Evolutionary conservation across 2,888 invertebrate species (phyloP), one percentile per base, ranked within the genome.

Genomic region (Trachelus troglodyta): DNA sequence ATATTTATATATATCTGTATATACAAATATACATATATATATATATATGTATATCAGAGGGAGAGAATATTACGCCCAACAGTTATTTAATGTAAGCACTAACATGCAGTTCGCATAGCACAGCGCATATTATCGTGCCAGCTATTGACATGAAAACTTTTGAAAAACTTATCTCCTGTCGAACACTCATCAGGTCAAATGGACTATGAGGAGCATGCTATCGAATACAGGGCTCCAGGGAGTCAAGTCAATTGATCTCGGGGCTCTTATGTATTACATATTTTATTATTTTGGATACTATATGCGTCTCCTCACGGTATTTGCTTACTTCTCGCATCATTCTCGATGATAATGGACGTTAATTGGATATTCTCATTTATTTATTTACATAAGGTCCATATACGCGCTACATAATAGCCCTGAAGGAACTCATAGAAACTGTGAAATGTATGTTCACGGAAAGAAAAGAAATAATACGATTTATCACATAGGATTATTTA

Each of bases 381-480:
- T 78, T 76, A n/a, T 56, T 6, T 56, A 56, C 23, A 23, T 56
- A 56, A 56, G 56, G 23, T 56, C 56, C 23, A 9, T 56, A 4
- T 23, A 23, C 23, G 9, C 31, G 71, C 30, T 34, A 73, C 89
- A 88, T 88, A 89, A 90, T 87, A 89, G 88, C 89, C 87, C 88
- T 85, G 87, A 89, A 81, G 81, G 85, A 86, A 85, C 86, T 79
- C 84, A 85, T 85, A 89, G 89, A 90, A 90, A 90, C 89, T 90
- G 90, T 90, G 90, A 90, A 90, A 90, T 90, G 89, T 89, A 87
- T 87, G 83, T 87, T 84, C 77, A 83, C 79, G 81, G 78, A 82
- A 74, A 76, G 76, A 56, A 79, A 79, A 79, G 34, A 33, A 74
- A 74, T 15, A 37, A 34, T 74, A 74, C 37, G 74, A 37, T 34